Base-by-base conservation (phyloP, 1,140 invertebrate genomes). In the Magallana gigas region DNA sequence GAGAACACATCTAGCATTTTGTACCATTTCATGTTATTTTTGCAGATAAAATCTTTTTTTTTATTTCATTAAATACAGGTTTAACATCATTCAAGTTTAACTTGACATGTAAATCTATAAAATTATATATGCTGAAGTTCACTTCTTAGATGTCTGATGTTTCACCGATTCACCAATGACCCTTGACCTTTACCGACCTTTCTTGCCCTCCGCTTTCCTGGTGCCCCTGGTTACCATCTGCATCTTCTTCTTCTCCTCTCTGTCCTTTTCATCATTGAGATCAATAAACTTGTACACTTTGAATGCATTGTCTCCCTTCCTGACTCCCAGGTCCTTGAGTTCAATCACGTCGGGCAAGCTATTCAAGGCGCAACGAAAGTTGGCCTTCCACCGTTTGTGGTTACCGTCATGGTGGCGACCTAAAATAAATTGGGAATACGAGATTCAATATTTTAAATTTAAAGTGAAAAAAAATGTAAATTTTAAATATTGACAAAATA, bases 331-430 rank as follows among this genome's bases (percentile, higher is more conserved):
- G 2, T 90, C 84, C 48, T 85, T 88, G 11, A 91, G 89, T 71
- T 92, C 92, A 5, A 90, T 88, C 0, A 93, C 92, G 85, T 93
- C 93, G 6, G 90, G 90, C 11, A 94, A 87, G 87, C 92, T 92
- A 87, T 93, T 93, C 60, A 94, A 85, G 9, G 93, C 93, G 89
- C 93, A 94, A 8, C 93, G 88, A 84, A 94, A 94, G 85, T 93
- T 94, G 0, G 93, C 93, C 82, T 94, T 94, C 92, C 92, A 94
- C 56, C 90, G 85, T 60, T 92, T 93, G 18, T 91, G 89, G 57
- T 92, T 89, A n/a, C 88, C 88, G n/a, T 89, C 88, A 84, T 89
- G 84, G 48, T 87, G 88, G 7, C 88, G 85, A 59, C 88, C 88
- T 89, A 57, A 1, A 81, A 84, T 62, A 76, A n/a, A 48, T 48